These are phyloP conservation scores for Drosophila maculinotata DNA, from an alignment of 2,888 invertebrate genomes.

Conservation along the genomic window DNA sequence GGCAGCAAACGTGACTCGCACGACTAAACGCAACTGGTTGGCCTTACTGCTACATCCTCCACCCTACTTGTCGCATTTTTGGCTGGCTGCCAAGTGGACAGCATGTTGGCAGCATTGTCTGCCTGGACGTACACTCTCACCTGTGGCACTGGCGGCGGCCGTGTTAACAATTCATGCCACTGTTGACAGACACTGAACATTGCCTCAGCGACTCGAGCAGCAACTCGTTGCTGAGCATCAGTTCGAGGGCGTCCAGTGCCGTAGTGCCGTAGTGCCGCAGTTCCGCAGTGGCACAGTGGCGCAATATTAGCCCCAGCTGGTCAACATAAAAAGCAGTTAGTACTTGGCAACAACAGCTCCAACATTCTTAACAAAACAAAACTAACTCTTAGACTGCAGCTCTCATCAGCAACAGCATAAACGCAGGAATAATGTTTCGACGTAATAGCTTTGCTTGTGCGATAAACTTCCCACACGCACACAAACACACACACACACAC, in stretches of 20 bases:
- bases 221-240: constrained; percentile 9
- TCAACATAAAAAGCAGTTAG: constrained; percentile 17
- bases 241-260: constrained; percentile 1
- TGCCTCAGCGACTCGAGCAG: constrained; percentile 22
- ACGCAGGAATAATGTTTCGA: constrained; percentile 25
- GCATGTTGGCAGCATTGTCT: constrained; percentile 38
- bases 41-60: constrained; percentile 10
- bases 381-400: neutral
- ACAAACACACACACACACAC: constrained; percentile 9
- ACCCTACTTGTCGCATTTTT: constrained; percentile 1
- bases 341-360: too few relatives aligned
- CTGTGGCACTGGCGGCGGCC: constrained; percentile 39
- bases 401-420: constrained; percentile 7
- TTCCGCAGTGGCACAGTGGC: constrained; percentile 2
- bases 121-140: constrained; percentile 42
- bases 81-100: constrained; percentile 53
- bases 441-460: constrained; percentile 35
- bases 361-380: constrained; percentile 11
- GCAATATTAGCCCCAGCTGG: constrained; percentile 31
- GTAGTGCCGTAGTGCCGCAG: neutral
- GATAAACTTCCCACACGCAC: constrained; percentile 17
- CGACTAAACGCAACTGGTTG: constrained; percentile 64
- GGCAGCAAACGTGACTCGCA: constrained; percentile 56
- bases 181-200: constrained; percentile 58
- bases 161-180: constrained; percentile 60